These are phyloP conservation scores for Oligia fasciuncula DNA, from an alignment of 2,888 invertebrate genomes.

Conservation along the genomic window DNA sequence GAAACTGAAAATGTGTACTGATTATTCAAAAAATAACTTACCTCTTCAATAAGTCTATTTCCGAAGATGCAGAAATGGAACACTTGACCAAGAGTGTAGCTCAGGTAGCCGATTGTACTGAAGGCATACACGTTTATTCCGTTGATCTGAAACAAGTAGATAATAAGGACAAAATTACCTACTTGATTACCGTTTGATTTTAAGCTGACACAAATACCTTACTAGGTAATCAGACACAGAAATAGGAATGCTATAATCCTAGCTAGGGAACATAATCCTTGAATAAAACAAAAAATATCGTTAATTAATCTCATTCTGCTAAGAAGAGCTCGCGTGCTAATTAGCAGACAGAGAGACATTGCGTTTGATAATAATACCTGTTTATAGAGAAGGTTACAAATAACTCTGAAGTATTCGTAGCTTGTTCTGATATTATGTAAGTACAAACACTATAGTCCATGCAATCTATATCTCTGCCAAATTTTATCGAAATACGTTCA, in stretches of 20 bases:
- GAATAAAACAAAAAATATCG: not conserved
- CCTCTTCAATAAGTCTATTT: conserved; percentile 96
- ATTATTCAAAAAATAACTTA: conserved; percentile 73
- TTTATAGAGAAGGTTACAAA: not conserved
- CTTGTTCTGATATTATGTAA: not conserved
- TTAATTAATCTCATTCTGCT: not conserved
- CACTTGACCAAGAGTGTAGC: conserved; percentile 95
- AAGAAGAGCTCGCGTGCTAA: not conserved
- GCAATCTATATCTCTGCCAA: too few species aligned
- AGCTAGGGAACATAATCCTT: not conserved
- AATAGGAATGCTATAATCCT: too few species aligned
- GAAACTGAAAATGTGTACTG: not conserved
- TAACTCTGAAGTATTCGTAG: not conserved
- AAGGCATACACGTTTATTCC: conserved; percentile 94
- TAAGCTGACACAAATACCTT: too few species aligned
- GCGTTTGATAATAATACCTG: not conserved
- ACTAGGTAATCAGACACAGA: too few species aligned
- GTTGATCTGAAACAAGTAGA: conserved; percentile 90
- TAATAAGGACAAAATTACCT: not conserved
- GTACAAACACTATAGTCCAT: too few species aligned
- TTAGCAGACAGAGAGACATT: not conserved
- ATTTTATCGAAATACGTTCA: too few species aligned
- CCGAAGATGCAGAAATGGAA: conserved; percentile 97
- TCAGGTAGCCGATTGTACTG: conserved; percentile 94
- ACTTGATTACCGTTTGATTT: not conserved